Conservation (phyloP, 2,888 invertebrate species). For the Drosophila lutescens region DNA sequence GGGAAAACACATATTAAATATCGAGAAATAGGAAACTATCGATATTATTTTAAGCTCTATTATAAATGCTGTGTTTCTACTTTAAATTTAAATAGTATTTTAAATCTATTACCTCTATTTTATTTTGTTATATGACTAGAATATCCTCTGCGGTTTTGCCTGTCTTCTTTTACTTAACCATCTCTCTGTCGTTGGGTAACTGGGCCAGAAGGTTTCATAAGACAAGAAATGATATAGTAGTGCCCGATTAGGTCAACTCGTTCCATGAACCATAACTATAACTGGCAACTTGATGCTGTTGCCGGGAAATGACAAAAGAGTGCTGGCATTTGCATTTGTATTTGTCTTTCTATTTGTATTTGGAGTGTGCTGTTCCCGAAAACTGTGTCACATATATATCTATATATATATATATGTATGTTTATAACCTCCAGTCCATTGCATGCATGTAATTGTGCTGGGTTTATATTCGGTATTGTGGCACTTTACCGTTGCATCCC, state of each 20-base stretch:
- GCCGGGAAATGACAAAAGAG: conserved; percentile 35
- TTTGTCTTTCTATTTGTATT: too few relatives aligned
- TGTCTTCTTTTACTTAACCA: conserved; percentile 17
- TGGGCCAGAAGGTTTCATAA: conserved; percentile 43
- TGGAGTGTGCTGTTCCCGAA: conserved; percentile 16
- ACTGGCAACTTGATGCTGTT: conserved; percentile 44
- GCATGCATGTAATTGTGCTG: conserved; percentile 23
- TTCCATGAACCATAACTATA: conserved; percentile 44
- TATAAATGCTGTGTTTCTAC: too few relatives aligned
- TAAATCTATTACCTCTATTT: too few relatives aligned
- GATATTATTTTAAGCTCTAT: too few relatives aligned
- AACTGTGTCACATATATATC: conserved; percentile 22
- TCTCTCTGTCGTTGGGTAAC: conserved; percentile 23
- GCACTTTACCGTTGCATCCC: conserved; percentile 2
- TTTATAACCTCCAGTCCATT: neutral
- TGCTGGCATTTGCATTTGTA: conserved; percentile 4
- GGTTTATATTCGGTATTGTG: neutral
- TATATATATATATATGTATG: too few relatives aligned
- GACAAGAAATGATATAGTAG: conserved; percentile 17
- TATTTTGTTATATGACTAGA: neutral
- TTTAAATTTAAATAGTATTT: too few relatives aligned
- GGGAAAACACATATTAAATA: too few relatives aligned
- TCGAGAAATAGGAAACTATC: too few relatives aligned
- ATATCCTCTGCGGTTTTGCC: neutral
- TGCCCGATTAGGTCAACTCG: conserved; percentile 39